Conservation (phyloP, 2,888 invertebrate genomes). For the Sinotaia quadrata region DNA sequence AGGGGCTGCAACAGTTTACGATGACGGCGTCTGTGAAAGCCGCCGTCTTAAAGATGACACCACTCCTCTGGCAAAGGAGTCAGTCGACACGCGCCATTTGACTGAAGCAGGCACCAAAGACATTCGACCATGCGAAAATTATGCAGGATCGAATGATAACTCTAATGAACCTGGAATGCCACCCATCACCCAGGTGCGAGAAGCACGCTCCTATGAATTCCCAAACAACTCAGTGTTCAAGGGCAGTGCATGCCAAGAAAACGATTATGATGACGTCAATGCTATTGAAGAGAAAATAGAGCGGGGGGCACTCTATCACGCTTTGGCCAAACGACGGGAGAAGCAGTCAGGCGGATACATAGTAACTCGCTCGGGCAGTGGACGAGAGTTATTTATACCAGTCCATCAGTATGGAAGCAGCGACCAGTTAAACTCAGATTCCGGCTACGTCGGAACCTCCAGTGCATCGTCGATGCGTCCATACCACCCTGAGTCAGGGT, state of each 20-base stretch:
- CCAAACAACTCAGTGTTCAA: conserved; percentile 32
- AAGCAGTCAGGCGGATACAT: conserved; percentile 29
- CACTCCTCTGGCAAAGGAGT: neutral
- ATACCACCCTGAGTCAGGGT: neutral
- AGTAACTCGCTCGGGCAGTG: conserved; percentile 30
- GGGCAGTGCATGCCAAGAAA: conserved; percentile 29
- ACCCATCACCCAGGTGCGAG: conserved; percentile 20
- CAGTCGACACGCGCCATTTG: neutral
- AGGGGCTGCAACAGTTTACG: too few relatives aligned
- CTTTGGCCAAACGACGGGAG: neutral
- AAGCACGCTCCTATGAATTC: conserved; percentile 23
- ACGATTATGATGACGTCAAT: conserved; percentile 53
- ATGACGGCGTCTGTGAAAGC: too few relatives aligned
- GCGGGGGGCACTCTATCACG: conserved; percentile 19
- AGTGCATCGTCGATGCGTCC: conserved; percentile 15
- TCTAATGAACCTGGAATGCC: conserved; percentile 7
- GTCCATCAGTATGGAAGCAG: conserved; percentile 14
- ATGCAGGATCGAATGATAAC: neutral
- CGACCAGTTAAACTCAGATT: conserved; percentile 14
- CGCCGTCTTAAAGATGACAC: neutral
- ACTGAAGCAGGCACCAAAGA: too few relatives aligned
- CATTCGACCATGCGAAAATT: neutral
- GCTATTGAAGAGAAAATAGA: conserved; percentile 40
- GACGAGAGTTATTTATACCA: conserved; percentile 35
- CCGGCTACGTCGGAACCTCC: conserved; percentile 34